Percentiles rank a stretch among this genome's conserved stretches.
Evolutionary conservation across 2,888 invertebrate genomes (phyloP).

Genomic region (Polydesmus complanatus): DNA sequence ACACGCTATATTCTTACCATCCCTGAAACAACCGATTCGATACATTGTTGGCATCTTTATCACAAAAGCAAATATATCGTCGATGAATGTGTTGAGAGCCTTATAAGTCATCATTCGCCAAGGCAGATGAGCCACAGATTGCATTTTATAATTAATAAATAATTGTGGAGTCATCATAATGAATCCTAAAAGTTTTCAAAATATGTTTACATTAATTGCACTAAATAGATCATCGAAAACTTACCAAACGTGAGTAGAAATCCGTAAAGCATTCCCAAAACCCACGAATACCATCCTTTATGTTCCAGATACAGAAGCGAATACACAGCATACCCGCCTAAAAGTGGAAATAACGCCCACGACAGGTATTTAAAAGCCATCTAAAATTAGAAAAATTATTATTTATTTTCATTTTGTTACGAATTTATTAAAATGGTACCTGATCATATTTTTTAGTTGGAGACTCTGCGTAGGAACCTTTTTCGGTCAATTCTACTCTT

Average conservation of each 20-base stretch:
- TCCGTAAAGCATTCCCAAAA: constrained; percentile 91
- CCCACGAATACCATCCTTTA: constrained; percentile 98
- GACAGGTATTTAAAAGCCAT: constrained; percentile 93
- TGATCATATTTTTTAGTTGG: constrained; percentile 82
- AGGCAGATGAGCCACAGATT: constrained; percentile 96
- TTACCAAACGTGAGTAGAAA: constrained; percentile 80
- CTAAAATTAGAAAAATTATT: constrained; percentile 27
- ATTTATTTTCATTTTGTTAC: background rate
- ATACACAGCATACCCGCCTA: constrained; percentile 86
- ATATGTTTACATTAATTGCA: background rate
- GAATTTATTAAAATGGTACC: constrained; percentile 30
- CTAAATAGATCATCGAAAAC: constrained; percentile 19
- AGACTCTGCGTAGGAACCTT: constrained; percentile 90
- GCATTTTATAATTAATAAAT: constrained; percentile 98
- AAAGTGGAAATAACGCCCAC: constrained; percentile 86
- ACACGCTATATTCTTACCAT: constrained; percentile 45
- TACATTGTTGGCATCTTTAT: constrained; percentile 99
- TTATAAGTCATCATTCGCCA: constrained; percentile 99
- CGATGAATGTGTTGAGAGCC: constrained; percentile 97
- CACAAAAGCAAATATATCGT: constrained; percentile 99
- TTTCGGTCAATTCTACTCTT: constrained; percentile 67
- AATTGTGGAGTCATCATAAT: constrained; percentile 99
- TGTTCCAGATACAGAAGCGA: constrained; percentile 91
- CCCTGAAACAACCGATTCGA: constrained; percentile 91
- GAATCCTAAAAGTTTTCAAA: constrained; percentile 49